Percentiles rank a stretch among this genome's conserved stretches.
phyloP scores from a whole-genome alignment of 30 jellyfish, hydroid and myxozoan species.

The Pelagia noctiluca region DNA sequence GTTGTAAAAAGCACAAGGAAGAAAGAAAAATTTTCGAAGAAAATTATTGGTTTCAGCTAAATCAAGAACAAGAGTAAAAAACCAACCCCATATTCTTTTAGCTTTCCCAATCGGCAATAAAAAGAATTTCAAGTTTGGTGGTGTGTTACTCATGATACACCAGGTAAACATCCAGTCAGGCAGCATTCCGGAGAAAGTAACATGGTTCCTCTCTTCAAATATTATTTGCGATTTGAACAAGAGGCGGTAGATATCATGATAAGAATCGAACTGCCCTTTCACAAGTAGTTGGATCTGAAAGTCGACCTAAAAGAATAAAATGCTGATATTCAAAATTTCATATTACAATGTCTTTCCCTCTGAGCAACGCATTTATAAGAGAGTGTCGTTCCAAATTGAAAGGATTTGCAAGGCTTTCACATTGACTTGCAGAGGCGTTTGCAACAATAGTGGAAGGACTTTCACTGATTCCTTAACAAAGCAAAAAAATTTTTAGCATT shows the following conservation, averaged over 20 bases:
- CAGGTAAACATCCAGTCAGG: conserved; percentile 79
- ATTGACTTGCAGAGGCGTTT: no score
- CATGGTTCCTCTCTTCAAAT: conserved; percentile 67
- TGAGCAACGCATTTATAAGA: neutral
- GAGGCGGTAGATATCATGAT: conserved; percentile 51
- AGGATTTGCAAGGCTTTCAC: no score
- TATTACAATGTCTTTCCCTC: neutral
- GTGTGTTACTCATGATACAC: conserved; percentile 48
- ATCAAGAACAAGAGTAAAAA: no score
- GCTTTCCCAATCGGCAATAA: conserved; percentile 61
- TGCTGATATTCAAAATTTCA: neutral
- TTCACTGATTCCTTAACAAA: no score
- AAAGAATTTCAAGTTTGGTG: conserved; percentile 45
- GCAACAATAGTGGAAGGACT: no score
- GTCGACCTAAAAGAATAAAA: conserved; percentile 25
- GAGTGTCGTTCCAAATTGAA: no score
- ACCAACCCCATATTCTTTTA: conserved; percentile 66
- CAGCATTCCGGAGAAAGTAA: conserved; percentile 72
- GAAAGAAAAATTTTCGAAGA: no score
- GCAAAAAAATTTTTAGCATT: no score
- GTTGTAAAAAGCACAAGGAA: no score
- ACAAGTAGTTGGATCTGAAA: conserved; percentile 47
- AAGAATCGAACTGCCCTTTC: conserved; percentile 54
- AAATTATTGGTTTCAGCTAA: no score
- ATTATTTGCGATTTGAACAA: conserved; percentile 56